These are phyloP conservation scores for Sciurus vulgaris DNA, from an alignment of 2,797 vertebrate genomes.

Conservation along the genomic window DNA sequence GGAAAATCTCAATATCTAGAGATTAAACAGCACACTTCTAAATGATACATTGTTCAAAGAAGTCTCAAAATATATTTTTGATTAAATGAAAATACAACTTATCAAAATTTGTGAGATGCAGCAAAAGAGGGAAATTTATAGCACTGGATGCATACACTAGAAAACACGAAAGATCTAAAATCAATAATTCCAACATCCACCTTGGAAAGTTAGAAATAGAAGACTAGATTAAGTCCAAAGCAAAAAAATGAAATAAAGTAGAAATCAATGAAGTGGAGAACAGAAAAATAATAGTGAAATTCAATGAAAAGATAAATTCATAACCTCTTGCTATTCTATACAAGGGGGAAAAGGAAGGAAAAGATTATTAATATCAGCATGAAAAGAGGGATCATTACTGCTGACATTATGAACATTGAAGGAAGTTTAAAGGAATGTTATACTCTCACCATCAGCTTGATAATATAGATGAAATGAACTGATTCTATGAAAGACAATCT, in stretches of 20 bases:
- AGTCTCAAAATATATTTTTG: not conserved
- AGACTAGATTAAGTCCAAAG: not conserved
- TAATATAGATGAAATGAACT: not conserved
- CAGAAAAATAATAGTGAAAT: not conserved
- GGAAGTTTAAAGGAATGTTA: not conserved
- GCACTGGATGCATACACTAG: not conserved
- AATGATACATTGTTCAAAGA: not conserved
- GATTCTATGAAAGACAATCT: not conserved
- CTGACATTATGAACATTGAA: not conserved
- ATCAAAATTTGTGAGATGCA: not conserved
- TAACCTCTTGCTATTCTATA: not conserved
- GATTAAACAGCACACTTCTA: not conserved
- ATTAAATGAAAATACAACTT: not conserved
- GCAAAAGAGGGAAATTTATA: not conserved
- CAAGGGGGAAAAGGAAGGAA: not conserved
- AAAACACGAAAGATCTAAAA: not conserved
- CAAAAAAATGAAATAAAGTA: not conserved
- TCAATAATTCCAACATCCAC: not conserved
- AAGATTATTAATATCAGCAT: not conserved
- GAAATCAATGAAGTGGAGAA: not conserved
- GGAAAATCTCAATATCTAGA: not conserved
- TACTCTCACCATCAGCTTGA: not conserved
- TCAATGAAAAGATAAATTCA: constrained; percentile 2
- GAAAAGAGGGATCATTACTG: not conserved
- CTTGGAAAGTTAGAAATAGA: not conserved